A percentile compares a stretch with the other conserved stretches of the same genome.
These are phyloP conservation scores for Diplosoma virens DNA, from an alignment of 23 tunicate genomes.

Conservation along the genomic window DNA sequence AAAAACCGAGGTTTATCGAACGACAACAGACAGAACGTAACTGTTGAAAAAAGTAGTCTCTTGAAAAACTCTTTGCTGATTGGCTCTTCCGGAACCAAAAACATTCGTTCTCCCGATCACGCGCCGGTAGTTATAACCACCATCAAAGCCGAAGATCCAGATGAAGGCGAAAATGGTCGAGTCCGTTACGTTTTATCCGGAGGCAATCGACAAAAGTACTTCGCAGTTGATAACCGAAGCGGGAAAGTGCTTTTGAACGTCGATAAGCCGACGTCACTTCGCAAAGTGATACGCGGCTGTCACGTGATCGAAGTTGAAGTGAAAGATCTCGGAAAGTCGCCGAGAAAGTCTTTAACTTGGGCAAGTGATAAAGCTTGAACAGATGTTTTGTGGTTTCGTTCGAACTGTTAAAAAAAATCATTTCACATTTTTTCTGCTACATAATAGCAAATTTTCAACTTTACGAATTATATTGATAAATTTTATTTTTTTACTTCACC, in stretches of 20 bases:
- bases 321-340: slow-evolving; percentile 64
- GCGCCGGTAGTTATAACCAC: slow-evolving; percentile 32
- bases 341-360: slow-evolving; percentile 24
- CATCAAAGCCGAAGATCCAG: slow-evolving; percentile 64
- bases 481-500: too few relatives aligned
- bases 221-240: slow-evolving; percentile 38
- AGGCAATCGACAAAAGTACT: slow-evolving; percentile 62
- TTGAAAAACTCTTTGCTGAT: neutral
- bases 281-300: slow-evolving; percentile 62
- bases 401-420: too few relatives aligned
- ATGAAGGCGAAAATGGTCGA: slow-evolving; percentile 58
- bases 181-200: slow-evolving; percentile 44
- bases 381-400: too few relatives aligned
- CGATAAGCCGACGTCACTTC: slow-evolving; percentile 1
- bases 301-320: slow-evolving; percentile 61
- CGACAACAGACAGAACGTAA: neutral
- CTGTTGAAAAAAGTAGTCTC: neutral
- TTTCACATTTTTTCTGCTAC: too few relatives aligned
- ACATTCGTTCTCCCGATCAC: slow-evolving; percentile 12
- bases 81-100: neutral
- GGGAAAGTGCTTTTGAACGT: slow-evolving; percentile 52
- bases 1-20: neutral
- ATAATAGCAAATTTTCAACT: too few relatives aligned
- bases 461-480: too few relatives aligned
- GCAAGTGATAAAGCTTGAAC: slow-evolving; percentile 51